Conservation (phyloP, 2,797 vertebrate genomes). For the Falco concolor region DNA sequence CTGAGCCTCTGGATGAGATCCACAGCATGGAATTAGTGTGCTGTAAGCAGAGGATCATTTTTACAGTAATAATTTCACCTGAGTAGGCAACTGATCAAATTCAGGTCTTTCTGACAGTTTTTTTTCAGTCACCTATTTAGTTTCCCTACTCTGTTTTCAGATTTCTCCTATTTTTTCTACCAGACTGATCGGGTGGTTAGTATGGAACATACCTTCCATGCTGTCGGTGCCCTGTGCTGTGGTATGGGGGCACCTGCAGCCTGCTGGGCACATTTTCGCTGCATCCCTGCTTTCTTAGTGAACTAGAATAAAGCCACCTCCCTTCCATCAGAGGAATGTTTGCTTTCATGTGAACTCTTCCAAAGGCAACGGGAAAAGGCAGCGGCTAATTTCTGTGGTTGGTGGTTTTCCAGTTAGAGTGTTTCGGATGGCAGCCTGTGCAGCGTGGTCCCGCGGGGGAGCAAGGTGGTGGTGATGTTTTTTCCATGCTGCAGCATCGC, state of each 20-base stretch:
- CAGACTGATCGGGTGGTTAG: not conserved
- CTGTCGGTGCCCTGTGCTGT: not conserved
- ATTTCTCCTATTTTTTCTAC: not conserved
- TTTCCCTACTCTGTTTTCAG: not conserved
- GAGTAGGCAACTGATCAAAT: not conserved
- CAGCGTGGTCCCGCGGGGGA: not conserved
- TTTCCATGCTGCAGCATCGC: not conserved
- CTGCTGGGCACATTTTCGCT: not conserved
- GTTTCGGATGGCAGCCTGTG: not conserved
- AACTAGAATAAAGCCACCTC: not conserved
- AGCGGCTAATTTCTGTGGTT: not conserved
- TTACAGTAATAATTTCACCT: not conserved
- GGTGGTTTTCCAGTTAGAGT: not conserved
- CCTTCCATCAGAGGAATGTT: not conserved
- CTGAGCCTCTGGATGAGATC: not conserved
- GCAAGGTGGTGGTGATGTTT: not conserved
- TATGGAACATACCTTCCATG: not conserved
- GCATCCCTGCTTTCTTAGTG: not conserved
- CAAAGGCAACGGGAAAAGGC: not conserved
- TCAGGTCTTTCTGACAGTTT: not conserved
- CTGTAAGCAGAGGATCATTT: not conserved
- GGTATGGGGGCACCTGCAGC: not conserved
- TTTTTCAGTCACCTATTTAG: not conserved
- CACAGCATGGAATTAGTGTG: not conserved
- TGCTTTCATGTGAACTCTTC: not conserved